Percentiles rank a stretch among this genome's conserved stretches.
Conservation (phyloP, 2,113 vertebrate genomes). For the Cyprinodon variegatus region DNA sequence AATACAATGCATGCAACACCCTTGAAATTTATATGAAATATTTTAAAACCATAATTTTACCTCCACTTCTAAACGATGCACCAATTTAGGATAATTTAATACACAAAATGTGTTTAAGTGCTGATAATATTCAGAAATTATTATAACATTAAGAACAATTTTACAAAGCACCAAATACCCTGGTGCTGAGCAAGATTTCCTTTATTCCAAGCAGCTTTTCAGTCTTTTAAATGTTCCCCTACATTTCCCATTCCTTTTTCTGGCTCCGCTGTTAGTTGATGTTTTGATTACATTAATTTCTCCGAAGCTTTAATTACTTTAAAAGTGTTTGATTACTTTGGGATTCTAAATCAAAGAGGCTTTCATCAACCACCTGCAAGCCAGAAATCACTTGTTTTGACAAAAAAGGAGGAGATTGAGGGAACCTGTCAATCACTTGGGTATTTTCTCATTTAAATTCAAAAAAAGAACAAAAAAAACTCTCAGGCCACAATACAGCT, state of each 20-base stretch:
- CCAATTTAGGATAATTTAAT: no score
- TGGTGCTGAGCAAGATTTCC: no score
- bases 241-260: not conserved
- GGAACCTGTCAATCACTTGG: conserved; percentile 30
- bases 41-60: not conserved
- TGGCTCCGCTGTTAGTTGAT: not conserved
- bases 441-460: conserved; percentile 15
- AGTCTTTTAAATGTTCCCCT: not conserved
- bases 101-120: not conserved
- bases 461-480: conserved; percentile 4
- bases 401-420: conserved; percentile 24
- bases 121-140: not conserved
- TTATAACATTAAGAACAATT: not conserved
- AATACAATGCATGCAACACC: not conserved
- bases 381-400: conserved; percentile 45
- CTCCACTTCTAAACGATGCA: not conserved
- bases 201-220: no score
- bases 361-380: conserved; percentile 66
- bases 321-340: conserved; percentile 37
- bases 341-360: conserved; percentile 44
- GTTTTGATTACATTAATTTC: conserved; percentile 44
- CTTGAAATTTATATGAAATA: not conserved
- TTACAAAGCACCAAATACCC: no score
- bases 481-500: conserved; percentile 4
- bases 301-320: conserved; percentile 29